Percentiles rank a stretch among this genome's conserved stretches.
Conservation (phyloP, 2,113 vertebrate species). For the Hyla sarda region DNA sequence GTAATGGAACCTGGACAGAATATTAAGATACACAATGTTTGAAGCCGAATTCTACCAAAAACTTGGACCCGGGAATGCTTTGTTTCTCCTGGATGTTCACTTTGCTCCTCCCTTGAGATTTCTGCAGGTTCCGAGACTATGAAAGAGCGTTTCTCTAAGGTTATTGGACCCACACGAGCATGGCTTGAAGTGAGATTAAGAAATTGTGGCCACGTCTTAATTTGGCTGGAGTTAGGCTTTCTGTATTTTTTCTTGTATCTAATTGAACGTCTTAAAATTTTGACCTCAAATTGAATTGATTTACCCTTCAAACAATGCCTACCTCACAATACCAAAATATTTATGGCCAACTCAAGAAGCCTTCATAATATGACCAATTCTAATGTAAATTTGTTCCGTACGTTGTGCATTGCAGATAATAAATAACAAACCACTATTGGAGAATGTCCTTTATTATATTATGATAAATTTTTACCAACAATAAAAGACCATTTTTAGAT, state of each 20-base stretch:
- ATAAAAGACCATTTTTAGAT: slow-evolving; percentile 12
- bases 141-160: no score
- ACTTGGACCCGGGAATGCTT: no score
- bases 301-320: neutral
- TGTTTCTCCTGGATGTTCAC: no score
- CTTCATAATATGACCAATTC: neutral
- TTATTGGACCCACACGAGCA: neutral
- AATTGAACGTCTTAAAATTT: neutral
- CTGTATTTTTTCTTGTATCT: neutral
- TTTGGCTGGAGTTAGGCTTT: neutral
- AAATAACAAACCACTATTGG: slow-evolving; percentile 1
- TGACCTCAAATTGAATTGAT: neutral
- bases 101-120: no score
- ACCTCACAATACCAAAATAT: neutral
- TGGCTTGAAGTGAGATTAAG: neutral
- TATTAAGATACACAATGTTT: no score
- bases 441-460: slow-evolving; percentile 30
- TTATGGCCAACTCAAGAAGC: neutral
- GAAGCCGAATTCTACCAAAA: no score
- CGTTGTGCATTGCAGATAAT: neutral
- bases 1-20: no score
- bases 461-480: neutral
- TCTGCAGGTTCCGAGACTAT: no score
- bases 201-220: neutral
- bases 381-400: neutral